Base-by-base conservation (phyloP, 2,888 invertebrate genomes). In the Drosophila multiciliata region DNA sequence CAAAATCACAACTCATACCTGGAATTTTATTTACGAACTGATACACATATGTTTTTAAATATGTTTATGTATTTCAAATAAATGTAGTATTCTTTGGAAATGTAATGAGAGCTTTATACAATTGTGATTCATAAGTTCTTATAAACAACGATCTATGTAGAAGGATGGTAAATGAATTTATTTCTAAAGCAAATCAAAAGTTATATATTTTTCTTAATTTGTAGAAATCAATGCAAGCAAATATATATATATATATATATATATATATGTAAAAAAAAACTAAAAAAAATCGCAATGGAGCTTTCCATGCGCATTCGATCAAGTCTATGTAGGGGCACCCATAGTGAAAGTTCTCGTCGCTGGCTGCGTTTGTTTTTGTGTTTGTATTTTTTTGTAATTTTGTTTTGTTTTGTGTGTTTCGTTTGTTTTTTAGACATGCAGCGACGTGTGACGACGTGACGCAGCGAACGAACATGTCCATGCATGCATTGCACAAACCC, bases 341-440 rank as follows among this genome's bases (percentile, higher is more conserved):
- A 58, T 57, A 73, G 73, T 73, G 73, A 73, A 73, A 73, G 73
- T 73, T 75, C 73, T 73, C 66, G 48, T 32, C 50, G 42, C 20
- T 32, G 42, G 42, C 40, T 57, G 55, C 54, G 11, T 38, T 36
- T 49, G 20, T 33, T 23, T 54, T 38, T 38, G 26, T 26, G 26
- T 26, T 26, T 26, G 26, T 26, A 26, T 6, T 38, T 38, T 38
- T 63, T 32, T 54, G 49, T 73, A n/a, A 49, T 73, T 48, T 32
- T 50, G 32, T 26, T 60, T 6, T 36, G 12, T 40, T 29, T 35
- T 52, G 33, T 54, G 17, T 50, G 17, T 50, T 63, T 15, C 33
- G 17, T 6, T 36, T 26, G 50, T 42, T 29, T 45, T 59, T 73
- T 52, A 26, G 53, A 52, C 75, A 66, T 73, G 68, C 68, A 60